Conservation (phyloP, 2,797 vertebrate species). For the Coregonus sp. region DNA sequence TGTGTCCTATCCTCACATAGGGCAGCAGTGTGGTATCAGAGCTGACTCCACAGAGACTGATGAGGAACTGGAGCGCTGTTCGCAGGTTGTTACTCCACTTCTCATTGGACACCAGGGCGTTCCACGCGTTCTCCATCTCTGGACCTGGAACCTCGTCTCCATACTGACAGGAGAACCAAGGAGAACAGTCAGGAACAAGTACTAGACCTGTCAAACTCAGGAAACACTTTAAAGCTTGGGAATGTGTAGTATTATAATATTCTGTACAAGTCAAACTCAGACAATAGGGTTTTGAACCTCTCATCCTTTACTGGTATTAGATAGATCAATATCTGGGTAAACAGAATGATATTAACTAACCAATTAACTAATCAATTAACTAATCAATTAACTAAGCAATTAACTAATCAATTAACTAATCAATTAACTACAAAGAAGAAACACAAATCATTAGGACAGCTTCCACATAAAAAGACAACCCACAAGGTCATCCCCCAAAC, state of each 20-base stretch:
- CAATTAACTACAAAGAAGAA: neutral
- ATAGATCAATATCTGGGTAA: neutral
- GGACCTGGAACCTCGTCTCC: slow-evolving; percentile 96
- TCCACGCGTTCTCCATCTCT: slow-evolving; percentile 98
- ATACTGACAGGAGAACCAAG: slow-evolving; percentile 74
- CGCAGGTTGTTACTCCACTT: slow-evolving; percentile 97
- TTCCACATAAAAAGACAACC: neutral
- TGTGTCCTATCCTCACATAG: slow-evolving; percentile 80
- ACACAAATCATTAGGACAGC: neutral
- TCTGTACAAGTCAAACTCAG: neutral
- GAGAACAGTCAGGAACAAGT: neutral
- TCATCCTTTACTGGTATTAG: too few species aligned
- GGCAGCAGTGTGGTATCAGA: slow-evolving; percentile 93
- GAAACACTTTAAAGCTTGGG: neutral
- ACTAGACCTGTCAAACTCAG: neutral
- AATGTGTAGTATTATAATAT: neutral
- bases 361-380: too few species aligned
- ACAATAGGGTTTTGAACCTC: neutral
- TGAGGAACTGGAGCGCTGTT: slow-evolving; percentile 94
- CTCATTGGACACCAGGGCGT: slow-evolving; percentile 94
- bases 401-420: neutral
- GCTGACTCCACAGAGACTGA: slow-evolving; percentile 97
- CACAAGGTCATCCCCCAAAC: neutral
- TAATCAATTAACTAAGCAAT: too few species aligned
- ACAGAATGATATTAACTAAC: too few species aligned